These are phyloP conservation scores for Diorhabda carinulata DNA, from an alignment of 1,140 invertebrate genomes.

Conservation along the genomic window DNA sequence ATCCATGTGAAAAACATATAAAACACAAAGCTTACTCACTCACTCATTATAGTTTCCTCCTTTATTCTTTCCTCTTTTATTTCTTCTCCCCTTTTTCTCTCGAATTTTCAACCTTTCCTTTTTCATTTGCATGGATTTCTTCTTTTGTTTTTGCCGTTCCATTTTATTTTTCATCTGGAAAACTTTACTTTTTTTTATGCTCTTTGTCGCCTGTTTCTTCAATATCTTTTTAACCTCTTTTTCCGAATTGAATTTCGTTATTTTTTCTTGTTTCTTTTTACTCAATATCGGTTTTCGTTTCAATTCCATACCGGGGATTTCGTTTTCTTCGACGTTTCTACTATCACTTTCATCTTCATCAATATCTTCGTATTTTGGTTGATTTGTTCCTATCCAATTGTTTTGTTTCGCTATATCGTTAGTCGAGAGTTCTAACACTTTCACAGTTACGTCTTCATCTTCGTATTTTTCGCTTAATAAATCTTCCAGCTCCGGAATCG, in stretches of 20 bases:
- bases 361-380: constrained; percentile 51
- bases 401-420: constrained; percentile 60
- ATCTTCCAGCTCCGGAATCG: constrained; percentile 64
- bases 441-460: constrained; percentile 69
- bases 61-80: background rate
- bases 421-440: constrained; percentile 66
- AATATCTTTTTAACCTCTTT: constrained; percentile 64
- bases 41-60: no score
- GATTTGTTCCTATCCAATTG: constrained; percentile 67
- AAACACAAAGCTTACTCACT: no score
- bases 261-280: constrained; percentile 28
- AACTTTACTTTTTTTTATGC: constrained; percentile 67
- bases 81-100: constrained; percentile 21
- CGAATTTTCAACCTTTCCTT: constrained; percentile 28
- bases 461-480: constrained; percentile 65
- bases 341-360: constrained; percentile 46
- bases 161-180: constrained; percentile 69
- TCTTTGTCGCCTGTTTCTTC: constrained; percentile 63
- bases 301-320: constrained; percentile 58
- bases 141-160: constrained; percentile 59
- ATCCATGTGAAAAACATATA: no score
- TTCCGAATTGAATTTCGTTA: constrained; percentile 51
- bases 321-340: constrained; percentile 40
- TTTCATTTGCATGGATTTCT: constrained; percentile 49
- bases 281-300: constrained; percentile 40